Conservation (phyloP, 2,113 vertebrate genomes). For the Rhinolophus ferrumequinum region DNA sequence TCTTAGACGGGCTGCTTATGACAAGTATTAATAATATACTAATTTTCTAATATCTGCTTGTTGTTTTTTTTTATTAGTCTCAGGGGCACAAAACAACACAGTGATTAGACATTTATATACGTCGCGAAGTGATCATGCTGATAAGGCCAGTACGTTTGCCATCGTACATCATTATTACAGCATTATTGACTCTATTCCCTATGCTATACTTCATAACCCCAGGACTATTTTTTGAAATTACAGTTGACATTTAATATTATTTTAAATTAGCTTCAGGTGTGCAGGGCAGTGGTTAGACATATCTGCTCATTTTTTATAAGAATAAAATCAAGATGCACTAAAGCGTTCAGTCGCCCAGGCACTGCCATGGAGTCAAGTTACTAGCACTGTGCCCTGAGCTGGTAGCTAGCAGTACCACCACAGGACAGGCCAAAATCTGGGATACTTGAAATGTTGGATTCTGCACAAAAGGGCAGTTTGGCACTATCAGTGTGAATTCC, state of each 20-base stretch:
- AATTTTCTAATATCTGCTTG: not conserved
- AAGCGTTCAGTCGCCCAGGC: not conserved
- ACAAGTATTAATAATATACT: not conserved
- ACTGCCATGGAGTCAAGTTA: not conserved
- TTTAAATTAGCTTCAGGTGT: too few species aligned
- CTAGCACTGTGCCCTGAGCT: not conserved
- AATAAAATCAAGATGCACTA: not conserved
- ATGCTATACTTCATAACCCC: too few species aligned
- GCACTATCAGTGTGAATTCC: not conserved
- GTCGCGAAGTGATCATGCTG: too few species aligned
- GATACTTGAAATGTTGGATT: not conserved
- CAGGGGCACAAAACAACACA: too few species aligned
- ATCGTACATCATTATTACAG: too few species aligned
- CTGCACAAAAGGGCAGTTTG: not conserved
- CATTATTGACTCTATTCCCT: too few species aligned
- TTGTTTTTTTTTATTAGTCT: too few species aligned
- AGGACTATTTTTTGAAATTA: not conserved
- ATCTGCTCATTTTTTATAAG: not conserved
- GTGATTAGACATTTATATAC: too few species aligned
- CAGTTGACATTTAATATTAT: too few species aligned
- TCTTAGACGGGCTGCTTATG: not conserved
- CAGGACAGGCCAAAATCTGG: not conserved
- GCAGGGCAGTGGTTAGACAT: too few species aligned
- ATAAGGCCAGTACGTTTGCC: too few species aligned
- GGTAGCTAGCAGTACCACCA: rapidly evolving